A percentile compares a stretch with the other conserved stretches of the same genome.
Evolutionary conservation across 2,888 invertebrate species (phyloP).

Genomic region (Dryobota labecula): DNA sequence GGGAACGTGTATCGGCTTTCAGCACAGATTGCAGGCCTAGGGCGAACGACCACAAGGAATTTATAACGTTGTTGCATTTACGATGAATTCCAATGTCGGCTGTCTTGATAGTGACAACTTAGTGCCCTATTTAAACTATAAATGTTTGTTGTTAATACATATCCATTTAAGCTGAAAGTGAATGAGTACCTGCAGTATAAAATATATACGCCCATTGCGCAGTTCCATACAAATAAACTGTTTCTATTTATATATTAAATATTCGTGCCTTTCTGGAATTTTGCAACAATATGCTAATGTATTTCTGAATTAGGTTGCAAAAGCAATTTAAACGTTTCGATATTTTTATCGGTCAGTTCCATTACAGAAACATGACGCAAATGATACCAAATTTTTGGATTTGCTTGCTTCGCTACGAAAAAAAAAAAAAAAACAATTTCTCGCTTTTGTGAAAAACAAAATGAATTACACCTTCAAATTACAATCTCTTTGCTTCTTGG

Average conservation of each 20-base stretch:
- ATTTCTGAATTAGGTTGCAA: conserved; percentile 31
- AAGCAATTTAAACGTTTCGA: conserved; percentile 24
- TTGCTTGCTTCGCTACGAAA: background rate
- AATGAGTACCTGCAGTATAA: background rate
- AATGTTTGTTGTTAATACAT: conserved; percentile 31
- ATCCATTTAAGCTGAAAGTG: conserved; percentile 21
- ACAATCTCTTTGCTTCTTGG: conserved; percentile 10
- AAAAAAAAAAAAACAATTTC: background rate
- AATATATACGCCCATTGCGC: conserved; percentile 20
- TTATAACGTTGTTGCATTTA: conserved; percentile 64
- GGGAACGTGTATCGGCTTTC: conserved; percentile 61
- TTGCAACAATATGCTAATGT: conserved; percentile 23
- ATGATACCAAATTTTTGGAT: conserved; percentile 7
- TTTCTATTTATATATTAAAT: conserved; percentile 20
- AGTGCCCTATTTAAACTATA: conserved; percentile 44
- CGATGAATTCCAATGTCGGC: conserved; percentile 48
- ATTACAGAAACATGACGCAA: conserved; percentile 25
- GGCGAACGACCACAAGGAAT: conserved; percentile 69
- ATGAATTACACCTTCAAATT: conserved; percentile 17
- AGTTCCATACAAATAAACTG: conserved; percentile 25
- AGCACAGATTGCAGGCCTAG: conserved; percentile 60
- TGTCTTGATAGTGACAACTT: conserved; percentile 46
- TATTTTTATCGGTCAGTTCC: conserved; percentile 24
- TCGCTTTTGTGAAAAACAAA: conserved; percentile 22
- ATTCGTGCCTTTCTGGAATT: conserved; percentile 26